Evolutionary conservation across 2,888 invertebrate species (phyloP).

Genomic region (Sinotaia quadrata): DNA sequence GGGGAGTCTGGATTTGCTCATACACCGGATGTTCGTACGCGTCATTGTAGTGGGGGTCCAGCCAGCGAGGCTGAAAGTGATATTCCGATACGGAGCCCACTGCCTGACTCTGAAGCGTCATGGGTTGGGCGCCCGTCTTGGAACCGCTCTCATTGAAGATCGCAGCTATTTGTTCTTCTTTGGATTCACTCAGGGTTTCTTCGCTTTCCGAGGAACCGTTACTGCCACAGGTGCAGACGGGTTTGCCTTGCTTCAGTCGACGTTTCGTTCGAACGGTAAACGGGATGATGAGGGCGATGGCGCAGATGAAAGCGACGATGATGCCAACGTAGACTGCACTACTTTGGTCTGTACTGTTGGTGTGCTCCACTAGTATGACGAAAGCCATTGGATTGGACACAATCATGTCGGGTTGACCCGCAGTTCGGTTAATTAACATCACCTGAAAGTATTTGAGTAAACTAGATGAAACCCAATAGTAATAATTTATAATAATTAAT

Average conservation of each 20-base stretch:
- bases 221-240: constrained; percentile 47
- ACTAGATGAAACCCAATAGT: too few species aligned
- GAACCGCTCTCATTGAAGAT: constrained; percentile 22
- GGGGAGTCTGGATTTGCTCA: too few species aligned
- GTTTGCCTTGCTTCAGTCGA: constrained; percentile 49
- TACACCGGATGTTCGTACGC: neutral
- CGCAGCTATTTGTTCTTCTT: constrained; percentile 29
- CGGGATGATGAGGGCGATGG: constrained; percentile 55
- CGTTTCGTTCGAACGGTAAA: constrained; percentile 57
- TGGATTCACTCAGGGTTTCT: neutral
- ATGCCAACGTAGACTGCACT: constrained; percentile 59
- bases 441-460: too few species aligned
- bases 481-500: too few species aligned
- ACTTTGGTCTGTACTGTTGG: constrained; percentile 5
- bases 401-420: constrained; percentile 22
- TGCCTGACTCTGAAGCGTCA: constrained; percentile 33
- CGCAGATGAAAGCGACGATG: constrained; percentile 50
- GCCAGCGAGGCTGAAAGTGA: constrained; percentile 38
- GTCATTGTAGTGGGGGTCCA: constrained; percentile 37
- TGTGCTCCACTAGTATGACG: constrained; percentile 48
- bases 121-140: too few species aligned
- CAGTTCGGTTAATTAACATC: neutral
- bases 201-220: neutral
- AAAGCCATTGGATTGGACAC: constrained; percentile 57
- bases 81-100: constrained; percentile 32